Percentiles rank a stretch among this genome's conserved stretches.
Evolutionary conservation across 2,113 vertebrate species (phyloP).

Genomic region (Dolichallabes microphthalmus): DNA sequence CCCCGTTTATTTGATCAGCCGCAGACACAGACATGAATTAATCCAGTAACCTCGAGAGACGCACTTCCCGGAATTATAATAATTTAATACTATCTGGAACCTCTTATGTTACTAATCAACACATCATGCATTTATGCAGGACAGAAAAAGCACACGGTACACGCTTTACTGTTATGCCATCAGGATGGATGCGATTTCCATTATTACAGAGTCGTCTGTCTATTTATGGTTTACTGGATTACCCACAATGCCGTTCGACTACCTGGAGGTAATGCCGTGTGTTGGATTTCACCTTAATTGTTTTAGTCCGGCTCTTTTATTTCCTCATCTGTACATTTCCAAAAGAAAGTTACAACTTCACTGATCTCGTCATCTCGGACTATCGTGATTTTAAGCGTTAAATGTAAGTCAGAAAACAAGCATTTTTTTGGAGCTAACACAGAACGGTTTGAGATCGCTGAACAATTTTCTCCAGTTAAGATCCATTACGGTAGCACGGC

Average conservation of each 20-base stretch:
- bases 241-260: not conserved
- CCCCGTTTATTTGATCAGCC: slow-evolving; percentile 40
- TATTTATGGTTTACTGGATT: not conserved
- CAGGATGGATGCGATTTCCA: not conserved
- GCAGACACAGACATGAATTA: slow-evolving; percentile 43
- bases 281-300: not conserved
- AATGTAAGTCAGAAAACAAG: too few species aligned
- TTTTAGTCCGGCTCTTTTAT: not conserved
- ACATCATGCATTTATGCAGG: not conserved
- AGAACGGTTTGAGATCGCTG: too few species aligned
- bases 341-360: not conserved
- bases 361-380: not conserved
- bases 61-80: not conserved
- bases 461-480: too few species aligned
- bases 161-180: not conserved
- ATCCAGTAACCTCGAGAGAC: slow-evolving; percentile 34
- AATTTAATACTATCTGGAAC: not conserved
- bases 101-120: not conserved
- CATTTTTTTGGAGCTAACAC: too few species aligned
- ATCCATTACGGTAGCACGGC: too few species aligned
- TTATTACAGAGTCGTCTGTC: not conserved
- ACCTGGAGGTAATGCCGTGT: not conserved
- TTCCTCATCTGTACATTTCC: not conserved
- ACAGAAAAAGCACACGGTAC: not conserved
- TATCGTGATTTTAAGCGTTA: too few species aligned